These are phyloP conservation scores for Thymelicus lineola DNA, from an alignment of 2,888 invertebrate genomes.

Conservation along the genomic window DNA sequence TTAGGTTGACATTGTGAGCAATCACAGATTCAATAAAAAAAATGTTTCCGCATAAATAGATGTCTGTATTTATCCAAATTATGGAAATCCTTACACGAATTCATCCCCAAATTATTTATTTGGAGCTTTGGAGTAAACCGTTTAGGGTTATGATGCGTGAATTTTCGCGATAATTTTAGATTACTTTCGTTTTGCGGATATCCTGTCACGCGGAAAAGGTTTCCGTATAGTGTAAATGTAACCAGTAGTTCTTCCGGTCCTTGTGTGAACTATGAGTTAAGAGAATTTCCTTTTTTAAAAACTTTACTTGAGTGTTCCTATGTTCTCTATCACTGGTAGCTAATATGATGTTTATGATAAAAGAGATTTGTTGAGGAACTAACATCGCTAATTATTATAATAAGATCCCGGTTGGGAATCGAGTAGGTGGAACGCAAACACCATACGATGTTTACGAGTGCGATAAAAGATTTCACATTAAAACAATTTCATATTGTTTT, in stretches of 20 bases:
- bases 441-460: conserved; percentile 15
- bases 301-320: too few relatives aligned
- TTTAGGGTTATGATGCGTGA: conserved; percentile 18
- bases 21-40: conserved; percentile 51
- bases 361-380: conserved; percentile 32
- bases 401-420: conserved; percentile 25
- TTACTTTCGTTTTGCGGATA: too few relatives aligned
- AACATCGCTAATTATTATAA: conserved; percentile 29
- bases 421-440: conserved; percentile 22
- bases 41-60: conserved; percentile 36
- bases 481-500: not conserved
- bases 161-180: conserved; percentile 8
- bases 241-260: too few relatives aligned
- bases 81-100: conserved; percentile 32
- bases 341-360: conserved; percentile 11
- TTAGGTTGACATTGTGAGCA: conserved; percentile 61
- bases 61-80: conserved; percentile 36
- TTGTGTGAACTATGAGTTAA: too few relatives aligned
- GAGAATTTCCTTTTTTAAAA: too few relatives aligned
- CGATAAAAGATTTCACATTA: conserved; percentile 10
- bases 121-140: conserved; percentile 23
- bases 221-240: too few relatives aligned
- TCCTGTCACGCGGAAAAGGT: too few relatives aligned
- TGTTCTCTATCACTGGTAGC: conserved; percentile 8
- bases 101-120: conserved; percentile 20